Percentiles rank a stretch among this genome's conserved stretches.
Evolutionary conservation across 2,113 vertebrate species (phyloP).

Genomic region (Poicephalus meyeri): DNA sequence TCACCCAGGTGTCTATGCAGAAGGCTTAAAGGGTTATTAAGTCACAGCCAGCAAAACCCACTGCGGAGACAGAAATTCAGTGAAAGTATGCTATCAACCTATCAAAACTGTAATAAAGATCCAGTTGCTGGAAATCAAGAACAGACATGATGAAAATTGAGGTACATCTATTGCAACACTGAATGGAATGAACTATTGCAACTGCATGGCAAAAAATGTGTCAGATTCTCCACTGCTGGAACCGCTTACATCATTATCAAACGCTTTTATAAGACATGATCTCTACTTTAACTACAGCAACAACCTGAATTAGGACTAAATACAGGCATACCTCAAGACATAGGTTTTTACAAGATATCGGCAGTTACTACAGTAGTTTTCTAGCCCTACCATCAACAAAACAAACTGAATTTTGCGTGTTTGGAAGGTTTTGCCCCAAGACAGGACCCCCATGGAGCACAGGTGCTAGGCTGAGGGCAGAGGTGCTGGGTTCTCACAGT

Average conservation of each 20-base stretch:
- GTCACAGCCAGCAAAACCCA: background rate
- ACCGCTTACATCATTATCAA: background rate
- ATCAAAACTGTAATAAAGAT: background rate
- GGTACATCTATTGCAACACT: background rate
- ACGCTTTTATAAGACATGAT: fast-evolving
- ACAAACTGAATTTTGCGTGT: fast-evolving
- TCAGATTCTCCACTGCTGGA: background rate
- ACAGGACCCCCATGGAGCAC: fast-evolving
- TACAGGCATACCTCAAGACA: background rate
- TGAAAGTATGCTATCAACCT: background rate
- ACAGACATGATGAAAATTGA: background rate
- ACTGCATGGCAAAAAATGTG: background rate
- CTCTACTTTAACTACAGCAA: background rate
- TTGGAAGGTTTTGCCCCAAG: background rate
- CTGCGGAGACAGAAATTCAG: background rate
- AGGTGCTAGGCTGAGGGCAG: background rate
- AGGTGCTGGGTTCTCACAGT: fast-evolving
- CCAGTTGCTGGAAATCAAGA: background rate
- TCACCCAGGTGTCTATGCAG: background rate
- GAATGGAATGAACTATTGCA: background rate
- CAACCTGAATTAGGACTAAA: background rate
- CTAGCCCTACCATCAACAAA: background rate
- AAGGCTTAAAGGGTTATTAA: background rate
- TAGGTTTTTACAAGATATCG: background rate
- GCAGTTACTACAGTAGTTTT: background rate